phyloP scores from a whole-genome alignment of 2,888 invertebrate species.

The Lissocephala sabroskyi region DNA sequence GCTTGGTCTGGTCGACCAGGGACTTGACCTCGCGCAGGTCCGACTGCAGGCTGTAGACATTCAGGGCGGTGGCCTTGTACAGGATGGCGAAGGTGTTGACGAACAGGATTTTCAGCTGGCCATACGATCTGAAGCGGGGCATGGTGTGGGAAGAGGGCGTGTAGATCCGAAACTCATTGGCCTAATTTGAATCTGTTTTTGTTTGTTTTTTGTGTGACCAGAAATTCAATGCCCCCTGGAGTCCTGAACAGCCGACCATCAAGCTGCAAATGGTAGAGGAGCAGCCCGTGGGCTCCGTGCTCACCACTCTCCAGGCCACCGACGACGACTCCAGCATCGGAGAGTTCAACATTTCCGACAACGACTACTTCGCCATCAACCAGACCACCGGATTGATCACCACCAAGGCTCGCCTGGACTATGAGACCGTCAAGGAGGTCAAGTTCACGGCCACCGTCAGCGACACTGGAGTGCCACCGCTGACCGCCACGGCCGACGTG shows the following conservation, averaged over 20 bases:
- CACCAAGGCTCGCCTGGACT: slow-evolving; percentile 85
- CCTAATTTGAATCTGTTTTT: slow-evolving; percentile 1
- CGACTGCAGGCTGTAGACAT: slow-evolving; percentile 46
- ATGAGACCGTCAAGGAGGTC: slow-evolving; percentile 82
- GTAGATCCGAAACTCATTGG: slow-evolving; percentile 2
- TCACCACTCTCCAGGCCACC: slow-evolving; percentile 83
- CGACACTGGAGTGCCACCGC: slow-evolving; percentile 89
- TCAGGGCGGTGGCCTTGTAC: slow-evolving; percentile 54
- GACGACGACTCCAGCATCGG: slow-evolving; percentile 89
- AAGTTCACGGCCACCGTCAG: slow-evolving; percentile 87
- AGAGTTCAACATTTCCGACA: slow-evolving; percentile 78
- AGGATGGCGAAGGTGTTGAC: slow-evolving; percentile 61
- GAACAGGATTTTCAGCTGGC: slow-evolving; percentile 50
- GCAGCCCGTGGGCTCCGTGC: slow-evolving; percentile 83
- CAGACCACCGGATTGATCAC: slow-evolving; percentile 85
- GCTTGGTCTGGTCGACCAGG: slow-evolving; percentile 25
- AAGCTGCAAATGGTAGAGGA: slow-evolving; percentile 84
- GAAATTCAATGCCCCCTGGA: slow-evolving; percentile 85
- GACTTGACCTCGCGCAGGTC: slow-evolving; percentile 46
- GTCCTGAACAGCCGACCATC: slow-evolving; percentile 77
- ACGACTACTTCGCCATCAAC: slow-evolving; percentile 85
- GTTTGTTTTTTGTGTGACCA: slow-evolving; percentile 44
- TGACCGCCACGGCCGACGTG: slow-evolving; percentile 84
- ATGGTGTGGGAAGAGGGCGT: slow-evolving; percentile 5
- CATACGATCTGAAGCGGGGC: slow-evolving; percentile 27